Evolutionary conservation across 2,113 vertebrate genomes (phyloP).

Genomic region (Brienomyrus brachyistius): DNA sequence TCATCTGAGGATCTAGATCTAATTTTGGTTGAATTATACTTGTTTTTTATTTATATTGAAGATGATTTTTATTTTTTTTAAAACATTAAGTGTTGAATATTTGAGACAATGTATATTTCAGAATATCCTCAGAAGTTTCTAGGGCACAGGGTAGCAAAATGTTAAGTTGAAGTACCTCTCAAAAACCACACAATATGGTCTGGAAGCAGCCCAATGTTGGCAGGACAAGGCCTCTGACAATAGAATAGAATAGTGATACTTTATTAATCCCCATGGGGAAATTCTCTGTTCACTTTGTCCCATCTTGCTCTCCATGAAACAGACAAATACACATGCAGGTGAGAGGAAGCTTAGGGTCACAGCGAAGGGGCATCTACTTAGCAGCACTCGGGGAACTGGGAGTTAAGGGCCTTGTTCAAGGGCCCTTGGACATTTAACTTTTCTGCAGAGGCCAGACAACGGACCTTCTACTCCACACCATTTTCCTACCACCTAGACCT

Average conservation of each 20-base stretch:
- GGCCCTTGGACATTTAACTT: neutral
- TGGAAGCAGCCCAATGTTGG: neutral
- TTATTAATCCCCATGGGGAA: neutral
- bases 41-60: neutral
- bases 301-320: neutral
- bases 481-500: neutral
- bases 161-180: neutral
- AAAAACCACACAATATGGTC: neutral
- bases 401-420: neutral
- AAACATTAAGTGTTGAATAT: neutral
- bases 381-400: neutral
- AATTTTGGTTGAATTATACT: neutral
- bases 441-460: neutral
- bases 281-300: neutral
- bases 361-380: neutral
- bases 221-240: neutral
- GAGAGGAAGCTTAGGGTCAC: neutral
- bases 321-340: neutral
- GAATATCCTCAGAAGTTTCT: neutral
- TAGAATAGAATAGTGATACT: neutral
- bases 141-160: neutral
- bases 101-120: neutral
- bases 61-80: neutral
- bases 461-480: neutral
- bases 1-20: neutral